Conservation (phyloP, 1,140 invertebrate genomes). For the Heliothis virescens region DNA sequence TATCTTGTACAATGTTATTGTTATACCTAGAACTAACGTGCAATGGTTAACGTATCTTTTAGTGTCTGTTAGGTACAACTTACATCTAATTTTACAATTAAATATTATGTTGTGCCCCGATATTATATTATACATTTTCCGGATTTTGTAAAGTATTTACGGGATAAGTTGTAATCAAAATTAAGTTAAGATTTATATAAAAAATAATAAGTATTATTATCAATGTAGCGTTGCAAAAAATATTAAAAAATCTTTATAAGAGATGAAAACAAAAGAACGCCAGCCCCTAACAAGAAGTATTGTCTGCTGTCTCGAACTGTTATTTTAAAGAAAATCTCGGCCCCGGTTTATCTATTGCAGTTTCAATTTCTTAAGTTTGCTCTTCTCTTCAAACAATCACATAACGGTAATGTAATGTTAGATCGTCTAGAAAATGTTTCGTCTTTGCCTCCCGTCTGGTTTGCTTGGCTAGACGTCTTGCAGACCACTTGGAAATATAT, state of each 20-base stretch:
- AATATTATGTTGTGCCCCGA: too few species aligned
- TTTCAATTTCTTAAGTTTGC: slow-evolving; percentile 38
- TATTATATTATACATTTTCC: too few species aligned
- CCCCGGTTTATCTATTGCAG: slow-evolving; percentile 28
- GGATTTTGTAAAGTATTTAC: too few species aligned
- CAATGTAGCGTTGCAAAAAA: not conserved
- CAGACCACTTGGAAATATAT: not conserved
- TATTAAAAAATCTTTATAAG: slow-evolving; percentile 23
- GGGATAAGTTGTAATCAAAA: too few species aligned
- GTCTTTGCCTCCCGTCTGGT: slow-evolving; percentile 5
- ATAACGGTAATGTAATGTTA: slow-evolving; percentile 38
- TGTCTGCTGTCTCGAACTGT: slow-evolving; percentile 15
- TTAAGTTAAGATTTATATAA: too few species aligned
- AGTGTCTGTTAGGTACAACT: too few species aligned
- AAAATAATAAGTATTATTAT: too few species aligned
- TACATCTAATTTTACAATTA: too few species aligned
- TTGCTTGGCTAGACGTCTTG: not conserved
- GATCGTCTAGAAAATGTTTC: slow-evolving; percentile 41
- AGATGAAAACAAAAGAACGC: not conserved
- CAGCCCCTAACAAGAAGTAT: slow-evolving; percentile 18
- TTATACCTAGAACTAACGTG: not conserved
- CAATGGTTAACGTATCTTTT: too few species aligned
- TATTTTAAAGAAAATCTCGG: slow-evolving; percentile 29
- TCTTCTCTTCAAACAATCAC: slow-evolving; percentile 24
- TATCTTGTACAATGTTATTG: not conserved